phyloP scores from a whole-genome alignment of 2,888 invertebrate genomes.

The Eilema griseolum region DNA sequence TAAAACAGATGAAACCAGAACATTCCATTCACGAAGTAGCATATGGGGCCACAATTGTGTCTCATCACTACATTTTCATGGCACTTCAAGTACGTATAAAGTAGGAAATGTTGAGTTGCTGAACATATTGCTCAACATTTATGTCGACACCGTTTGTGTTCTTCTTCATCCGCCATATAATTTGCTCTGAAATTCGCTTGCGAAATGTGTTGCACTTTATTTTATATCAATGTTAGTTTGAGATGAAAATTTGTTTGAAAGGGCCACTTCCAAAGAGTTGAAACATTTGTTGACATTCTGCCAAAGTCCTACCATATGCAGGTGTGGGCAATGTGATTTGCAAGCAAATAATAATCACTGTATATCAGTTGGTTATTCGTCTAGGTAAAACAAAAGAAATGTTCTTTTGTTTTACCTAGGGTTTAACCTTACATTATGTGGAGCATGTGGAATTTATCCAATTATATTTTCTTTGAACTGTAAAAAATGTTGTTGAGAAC shows the following conservation, averaged over 20 bases:
- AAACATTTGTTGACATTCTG: neutral
- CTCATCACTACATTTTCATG: neutral
- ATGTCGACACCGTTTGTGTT: slow-evolving; percentile 1
- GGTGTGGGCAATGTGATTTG: too few relatives aligned
- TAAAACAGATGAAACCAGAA: neutral
- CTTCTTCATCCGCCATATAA: neutral
- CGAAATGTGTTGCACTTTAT: neutral
- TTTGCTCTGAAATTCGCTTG: neutral
- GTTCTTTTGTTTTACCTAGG: too few relatives aligned
- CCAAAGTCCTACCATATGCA: too few relatives aligned
- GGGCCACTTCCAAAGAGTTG: neutral
- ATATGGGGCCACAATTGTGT: slow-evolving; percentile 2
- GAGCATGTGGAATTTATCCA: too few relatives aligned
- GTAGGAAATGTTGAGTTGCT: neutral
- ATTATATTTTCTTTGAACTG: too few relatives aligned
- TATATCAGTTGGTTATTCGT: too few relatives aligned
- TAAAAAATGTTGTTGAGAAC: too few relatives aligned
- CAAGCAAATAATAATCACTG: too few relatives aligned
- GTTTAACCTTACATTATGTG: too few relatives aligned
- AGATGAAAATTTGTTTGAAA: neutral
- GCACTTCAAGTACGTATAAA: neutral
- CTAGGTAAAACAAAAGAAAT: too few relatives aligned
- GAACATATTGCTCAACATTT: slow-evolving; percentile 4
- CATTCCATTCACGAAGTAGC: neutral
- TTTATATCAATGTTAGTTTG: neutral